Base-by-base conservation (phyloP, 2,888 invertebrate species). In the Sesia apiformis region DNA sequence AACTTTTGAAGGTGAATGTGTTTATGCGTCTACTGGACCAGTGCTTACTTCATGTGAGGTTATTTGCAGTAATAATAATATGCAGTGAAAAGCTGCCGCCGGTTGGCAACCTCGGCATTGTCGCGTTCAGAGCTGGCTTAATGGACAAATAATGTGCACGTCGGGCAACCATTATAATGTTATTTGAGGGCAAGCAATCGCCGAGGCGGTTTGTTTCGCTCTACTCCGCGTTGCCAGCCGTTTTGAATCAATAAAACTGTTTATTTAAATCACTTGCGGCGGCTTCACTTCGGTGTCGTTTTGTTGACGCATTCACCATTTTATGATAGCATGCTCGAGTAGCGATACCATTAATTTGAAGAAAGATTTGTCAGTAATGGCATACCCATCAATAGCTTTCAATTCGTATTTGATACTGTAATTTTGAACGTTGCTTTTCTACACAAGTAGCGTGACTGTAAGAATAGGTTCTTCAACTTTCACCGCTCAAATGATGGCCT, bases 61-160 rank as follows among this genome's bases (percentile, higher is more conserved):
- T 46, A 46, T 46, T 46, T 46, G 23, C 46, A 46, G 51, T 39
- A 49, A 52, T 51, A 56, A 56, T 51, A 56, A 56, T 53, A 51
- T 52, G 39, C n/a, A 42, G 43, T 8, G 52, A 41, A 50, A 49
- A 40, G 52, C 40, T 6, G 23, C 39, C 52, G 46, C 7, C 50
- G 51, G 43, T 38, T 50, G 52, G 39, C 53, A 39, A 5, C 41
- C 40, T 51, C 40, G 53, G 40, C 56, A 50, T 52, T 56, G 58
- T 58, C 58, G 56, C 58, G 56, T 53, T 53, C 53, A 6, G 57
- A 41, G 52, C 56, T 62, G 68, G 62, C 66, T 65, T 86, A 86
- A 86, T 86, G 79, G 83, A 78, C 79, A 85, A 82, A 86, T 86
- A 86, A 85, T 85, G 77, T 72, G 79, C 75, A 68, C 74, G 73